These are phyloP conservation scores for Tupaia chinensis DNA, from an alignment of 2,113 vertebrate genomes.

Conservation along the genomic window DNA sequence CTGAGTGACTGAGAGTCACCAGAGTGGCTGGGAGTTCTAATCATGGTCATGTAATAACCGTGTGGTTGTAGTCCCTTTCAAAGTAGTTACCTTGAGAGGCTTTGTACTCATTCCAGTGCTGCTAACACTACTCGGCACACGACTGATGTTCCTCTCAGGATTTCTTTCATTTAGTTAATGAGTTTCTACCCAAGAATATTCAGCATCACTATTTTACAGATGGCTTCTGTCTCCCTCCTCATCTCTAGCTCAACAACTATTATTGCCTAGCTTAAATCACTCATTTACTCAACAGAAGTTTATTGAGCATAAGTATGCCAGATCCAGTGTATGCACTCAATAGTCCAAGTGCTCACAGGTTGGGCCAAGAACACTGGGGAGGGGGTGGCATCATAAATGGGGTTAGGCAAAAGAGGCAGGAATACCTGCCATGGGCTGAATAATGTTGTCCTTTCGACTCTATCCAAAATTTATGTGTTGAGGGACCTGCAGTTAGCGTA, in stretches of 20 bases:
- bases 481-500: too few species aligned
- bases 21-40: neutral
- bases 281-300: neutral
- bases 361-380: too few species aligned
- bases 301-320: neutral
- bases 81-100: neutral
- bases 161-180: constrained; percentile 8
- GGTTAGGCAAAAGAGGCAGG: too few species aligned
- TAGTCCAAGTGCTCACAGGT: too few species aligned
- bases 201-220: neutral
- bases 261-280: neutral
- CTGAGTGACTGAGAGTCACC: neutral
- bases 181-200: neutral
- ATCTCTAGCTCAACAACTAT: neutral
- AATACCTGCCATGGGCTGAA: too few species aligned
- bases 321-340: neutral
- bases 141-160: neutral
- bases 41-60: neutral
- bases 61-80: neutral
- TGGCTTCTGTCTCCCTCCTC: neutral
- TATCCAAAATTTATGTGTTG: too few species aligned
- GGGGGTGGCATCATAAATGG: too few species aligned
- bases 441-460: too few species aligned
- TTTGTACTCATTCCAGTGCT: neutral
- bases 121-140: neutral